Conservation (phyloP, 2,797 vertebrate species). For the Falco biarmicus region DNA sequence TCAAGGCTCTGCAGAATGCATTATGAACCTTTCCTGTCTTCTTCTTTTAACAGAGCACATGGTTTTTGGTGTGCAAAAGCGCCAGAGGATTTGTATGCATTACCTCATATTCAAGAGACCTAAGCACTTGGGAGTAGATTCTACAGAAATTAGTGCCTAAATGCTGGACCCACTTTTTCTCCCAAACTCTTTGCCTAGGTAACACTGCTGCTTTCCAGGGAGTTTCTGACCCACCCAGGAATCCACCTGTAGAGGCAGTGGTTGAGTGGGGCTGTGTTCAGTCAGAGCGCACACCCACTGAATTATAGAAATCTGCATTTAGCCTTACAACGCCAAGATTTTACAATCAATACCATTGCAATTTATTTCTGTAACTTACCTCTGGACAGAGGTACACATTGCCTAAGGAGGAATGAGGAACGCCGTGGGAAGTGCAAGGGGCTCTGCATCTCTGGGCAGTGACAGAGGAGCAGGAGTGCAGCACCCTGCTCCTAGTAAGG, state of each 20-base stretch:
- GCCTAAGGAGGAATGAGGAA: not conserved
- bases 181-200: not conserved
- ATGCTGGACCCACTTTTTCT: not conserved
- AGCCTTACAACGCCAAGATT: not conserved
- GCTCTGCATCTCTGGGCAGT: not conserved
- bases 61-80: not conserved
- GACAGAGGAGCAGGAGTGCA: not conserved
- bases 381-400: not conserved
- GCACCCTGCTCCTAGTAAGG: not conserved
- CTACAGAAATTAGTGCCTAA: not conserved
- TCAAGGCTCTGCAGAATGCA: not conserved
- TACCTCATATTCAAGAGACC: not conserved
- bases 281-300: not conserved
- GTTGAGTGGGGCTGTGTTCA: not conserved
- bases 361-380: not conserved
- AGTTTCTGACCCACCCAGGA: rapidly evolving
- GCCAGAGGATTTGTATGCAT: not conserved
- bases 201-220: not conserved
- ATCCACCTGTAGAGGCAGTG: not conserved
- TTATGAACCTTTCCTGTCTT: not conserved
- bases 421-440: not conserved
- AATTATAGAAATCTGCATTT: not conserved
- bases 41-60: not conserved
- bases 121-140: not conserved
- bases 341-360: not conserved